A percentile compares a stretch with the other conserved stretches of the same genome.
These are phyloP conservation scores for Prunella strophiata DNA, from an alignment of 2,797 vertebrate species.

Conservation along the genomic window DNA sequence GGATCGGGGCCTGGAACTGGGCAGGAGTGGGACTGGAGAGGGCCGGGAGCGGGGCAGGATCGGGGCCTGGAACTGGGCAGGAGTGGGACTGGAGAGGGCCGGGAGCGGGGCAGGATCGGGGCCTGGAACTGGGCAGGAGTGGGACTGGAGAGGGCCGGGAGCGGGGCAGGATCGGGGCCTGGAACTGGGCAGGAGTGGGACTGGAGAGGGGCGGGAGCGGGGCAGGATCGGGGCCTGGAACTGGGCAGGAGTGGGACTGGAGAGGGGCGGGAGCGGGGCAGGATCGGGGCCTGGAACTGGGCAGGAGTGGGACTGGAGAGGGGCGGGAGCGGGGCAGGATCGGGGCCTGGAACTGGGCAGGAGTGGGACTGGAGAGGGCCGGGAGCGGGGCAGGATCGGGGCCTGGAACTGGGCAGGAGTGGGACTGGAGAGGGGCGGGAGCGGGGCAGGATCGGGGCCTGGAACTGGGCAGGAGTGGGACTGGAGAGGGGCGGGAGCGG, in stretches of 20 bases:
- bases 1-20: accelerated
- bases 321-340: accelerated
- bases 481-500: accelerated
- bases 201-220: accelerated
- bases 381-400: accelerated
- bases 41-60: accelerated
- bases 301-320: no score
- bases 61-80: accelerated
- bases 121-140: not conserved
- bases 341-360: accelerated
- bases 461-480: not conserved
- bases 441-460: accelerated
- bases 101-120: accelerated
- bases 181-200: not conserved
- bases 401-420: not conserved
- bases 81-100: no score
- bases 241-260: no score
- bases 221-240: accelerated
- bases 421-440: no score
- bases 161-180: accelerated
- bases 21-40: no score
- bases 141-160: no score
- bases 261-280: accelerated
- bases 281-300: accelerated
- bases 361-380: no score